Base-by-base conservation (phyloP, 2,888 invertebrate genomes). In the Drosophila sordidula region DNA sequence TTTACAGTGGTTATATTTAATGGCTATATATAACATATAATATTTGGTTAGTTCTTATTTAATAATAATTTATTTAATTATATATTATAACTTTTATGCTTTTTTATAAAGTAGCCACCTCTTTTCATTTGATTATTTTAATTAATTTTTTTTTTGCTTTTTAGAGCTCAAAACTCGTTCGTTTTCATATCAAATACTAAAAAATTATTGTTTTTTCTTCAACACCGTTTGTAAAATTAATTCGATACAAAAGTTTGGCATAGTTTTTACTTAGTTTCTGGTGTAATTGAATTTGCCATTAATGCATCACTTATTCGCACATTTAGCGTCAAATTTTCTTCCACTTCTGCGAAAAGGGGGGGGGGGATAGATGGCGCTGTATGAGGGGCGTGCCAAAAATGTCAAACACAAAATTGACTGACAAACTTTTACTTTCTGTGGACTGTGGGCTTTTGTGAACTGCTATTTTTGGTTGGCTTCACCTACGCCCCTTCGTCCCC, bases 361-460 rank as follows among this genome's bases (percentile, higher is more conserved):
- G n/a, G 9, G 39, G n/a, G 4, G n/a, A 2, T 29, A 29, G 29
- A 8, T 6, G 11, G 25, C 14, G 34, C 38, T 29, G 44, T 29
- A 14, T 36, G 26, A 45, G 50, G 55, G 88, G 83, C 68, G 88
- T 73, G 86, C 52, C 51, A 54, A 69, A 77, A 77, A 66, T 83
- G 82, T 78, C 77, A 83, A 74, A 73, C 65, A 67, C 70, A 86
- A 82, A 83, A 83, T 83, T 88, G 83, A 83, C 80, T 66, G 80
- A 86, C 74, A 69, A 88, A 83, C 82, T 83, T 83, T 83, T 88
- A 74, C 88, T 83, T 83, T 83, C 70, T 34, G 56, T 34, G 39
- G 39, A 39, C 56, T 54, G 50, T 54, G 61, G 64, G 74, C 75
- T 74, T 61, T 44, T 61, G 74, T 74, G 78, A 75, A 75, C 63